Percentiles rank a stretch among this genome's conserved stretches.
These are phyloP conservation scores for Trissolcus brochymenae DNA, from an alignment of 2,888 invertebrate species.

Conservation along the genomic window DNA sequence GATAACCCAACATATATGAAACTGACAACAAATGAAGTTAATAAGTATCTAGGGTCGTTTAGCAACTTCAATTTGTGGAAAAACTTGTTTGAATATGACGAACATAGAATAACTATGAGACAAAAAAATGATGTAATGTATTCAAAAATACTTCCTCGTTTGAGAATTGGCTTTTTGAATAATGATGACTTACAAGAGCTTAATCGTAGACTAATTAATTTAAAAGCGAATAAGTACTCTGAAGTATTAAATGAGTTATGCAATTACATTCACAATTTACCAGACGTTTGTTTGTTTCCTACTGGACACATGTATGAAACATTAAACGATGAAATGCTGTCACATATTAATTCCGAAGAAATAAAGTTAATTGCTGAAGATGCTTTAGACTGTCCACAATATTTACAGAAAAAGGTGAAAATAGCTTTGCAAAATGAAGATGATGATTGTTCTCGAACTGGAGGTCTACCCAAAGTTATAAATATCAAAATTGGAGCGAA, in stretches of 20 bases:
- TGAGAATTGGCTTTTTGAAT: conserved; percentile 5
- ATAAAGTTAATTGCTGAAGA: conserved; percentile 42
- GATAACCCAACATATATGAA: no score
- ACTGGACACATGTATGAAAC: conserved; percentile 59
- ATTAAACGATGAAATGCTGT: conserved; percentile 20
- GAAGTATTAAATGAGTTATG: conserved; percentile 19
- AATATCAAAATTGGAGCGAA: no score
- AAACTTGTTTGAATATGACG: no score
- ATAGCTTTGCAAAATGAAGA: conserved; percentile 4
- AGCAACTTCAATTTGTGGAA: no score
- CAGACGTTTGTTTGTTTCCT: conserved; percentile 61
- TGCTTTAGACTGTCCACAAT: conserved; percentile 51
- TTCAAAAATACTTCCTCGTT: conserved; percentile 49
- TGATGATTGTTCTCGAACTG: conserved; percentile 11
- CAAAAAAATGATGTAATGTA: conserved; percentile 54
- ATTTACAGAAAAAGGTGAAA: conserved; percentile 13
- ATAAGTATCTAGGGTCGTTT: no score
- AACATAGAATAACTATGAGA: conserved; percentile 66
- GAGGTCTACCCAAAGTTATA: conserved; percentile 16
- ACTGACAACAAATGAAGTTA: no score
- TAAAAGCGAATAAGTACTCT: not conserved
- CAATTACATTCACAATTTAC: conserved; percentile 15
- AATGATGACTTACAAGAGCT: not conserved
- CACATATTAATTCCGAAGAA: conserved; percentile 50
- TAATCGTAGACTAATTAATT: not conserved